Base-by-base conservation (phyloP, 2,113 vertebrate genomes). In the Syngnathoides biaculeatus region DNA sequence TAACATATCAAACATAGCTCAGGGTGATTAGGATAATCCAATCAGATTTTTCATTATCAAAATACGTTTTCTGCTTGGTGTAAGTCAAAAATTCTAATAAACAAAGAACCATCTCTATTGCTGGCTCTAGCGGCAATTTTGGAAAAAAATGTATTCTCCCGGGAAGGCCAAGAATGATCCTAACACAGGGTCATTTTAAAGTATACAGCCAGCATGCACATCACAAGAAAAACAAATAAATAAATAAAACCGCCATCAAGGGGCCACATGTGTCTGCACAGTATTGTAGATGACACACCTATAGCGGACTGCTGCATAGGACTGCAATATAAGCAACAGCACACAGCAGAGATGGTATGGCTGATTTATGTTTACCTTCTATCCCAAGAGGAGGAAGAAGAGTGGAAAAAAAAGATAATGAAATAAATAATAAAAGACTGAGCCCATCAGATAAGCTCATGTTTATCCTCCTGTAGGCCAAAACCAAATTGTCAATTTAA, bases 401-500 rank as follows among this genome's bases (percentile, higher is more conserved):
- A 58, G 65, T 59, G 30, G 62, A 27, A 67, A 55, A 72, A 75
- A 68, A 75, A 76, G 84, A 86, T 90, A 89, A 90, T 90, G 85
- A 91, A 89, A 89, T 89, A 90, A 89, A 90, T 86, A 89, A 88
- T 84, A 88, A 85, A 87, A 82, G 83, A 83, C 66, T 72, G 80
- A 80, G 82, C 82, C 82, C 84, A 90, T 90, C 86, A 86, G 88
- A 89, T 90, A 89, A 90, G 87, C 88, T 87, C 77, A 86, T 90
- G 86, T 91, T 91, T 88, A 89, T 90, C 86, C 87, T 35, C 88
- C 91, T 90, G 85, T 84, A 84, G 89, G 90, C 87, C 89, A 90
- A 89, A 90, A 86, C 89, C 89, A 90, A 89, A 91, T 90, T 88
- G 91, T 92, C 90, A 90, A 90, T 92, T 92, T 92, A 91, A 92